A percentile compares a stretch with the other conserved stretches of the same genome.
Evolutionary conservation across 2,888 invertebrate species (phyloP).

Genomic region (Agelastica alni): DNA sequence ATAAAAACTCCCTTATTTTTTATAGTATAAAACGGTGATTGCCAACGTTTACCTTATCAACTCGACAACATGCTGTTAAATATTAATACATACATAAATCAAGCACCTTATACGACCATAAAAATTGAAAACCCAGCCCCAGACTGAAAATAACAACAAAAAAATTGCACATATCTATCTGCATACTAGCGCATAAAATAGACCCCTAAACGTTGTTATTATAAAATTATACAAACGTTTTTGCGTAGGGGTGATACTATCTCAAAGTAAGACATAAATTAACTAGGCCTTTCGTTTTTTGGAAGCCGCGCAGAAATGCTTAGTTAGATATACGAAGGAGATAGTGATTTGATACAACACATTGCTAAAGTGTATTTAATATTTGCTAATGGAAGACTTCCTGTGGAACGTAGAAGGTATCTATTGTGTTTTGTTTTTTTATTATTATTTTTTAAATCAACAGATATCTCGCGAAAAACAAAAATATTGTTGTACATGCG

Average conservation of each 20-base stretch:
- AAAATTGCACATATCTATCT: too few species aligned
- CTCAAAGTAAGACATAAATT: slow-evolving; percentile 33
- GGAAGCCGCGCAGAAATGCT: slow-evolving; percentile 18
- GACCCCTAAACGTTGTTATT: slow-evolving; percentile 18
- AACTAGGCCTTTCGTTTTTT: slow-evolving; percentile 32
- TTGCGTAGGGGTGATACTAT: slow-evolving; percentile 37
- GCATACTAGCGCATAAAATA: slow-evolving; percentile 26
- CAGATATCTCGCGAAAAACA: too few species aligned
- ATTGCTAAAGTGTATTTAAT: slow-evolving; percentile 45
- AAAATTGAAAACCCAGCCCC: slow-evolving; percentile 11
- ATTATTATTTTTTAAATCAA: too few species aligned
- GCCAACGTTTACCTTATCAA: slow-evolving; percentile 9
- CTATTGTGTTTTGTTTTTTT: too few species aligned
- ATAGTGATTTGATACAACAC: slow-evolving; percentile 39
- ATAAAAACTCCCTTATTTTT: slow-evolving; percentile 6
- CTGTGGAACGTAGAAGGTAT: too few species aligned
- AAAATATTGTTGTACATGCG: too few species aligned
- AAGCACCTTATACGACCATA: slow-evolving; percentile 11
- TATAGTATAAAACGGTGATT: slow-evolving; percentile 6
- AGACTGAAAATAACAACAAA: background rate
- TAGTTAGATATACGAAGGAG: slow-evolving; percentile 38
- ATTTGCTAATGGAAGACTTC: slow-evolving; percentile 42
- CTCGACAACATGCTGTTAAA: slow-evolving; percentile 13
- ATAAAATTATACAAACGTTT: slow-evolving; percentile 33
- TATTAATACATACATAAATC: slow-evolving; percentile 22